phyloP scores from a whole-genome alignment of 2,797 vertebrate species.

The Martes flavigula region DNA sequence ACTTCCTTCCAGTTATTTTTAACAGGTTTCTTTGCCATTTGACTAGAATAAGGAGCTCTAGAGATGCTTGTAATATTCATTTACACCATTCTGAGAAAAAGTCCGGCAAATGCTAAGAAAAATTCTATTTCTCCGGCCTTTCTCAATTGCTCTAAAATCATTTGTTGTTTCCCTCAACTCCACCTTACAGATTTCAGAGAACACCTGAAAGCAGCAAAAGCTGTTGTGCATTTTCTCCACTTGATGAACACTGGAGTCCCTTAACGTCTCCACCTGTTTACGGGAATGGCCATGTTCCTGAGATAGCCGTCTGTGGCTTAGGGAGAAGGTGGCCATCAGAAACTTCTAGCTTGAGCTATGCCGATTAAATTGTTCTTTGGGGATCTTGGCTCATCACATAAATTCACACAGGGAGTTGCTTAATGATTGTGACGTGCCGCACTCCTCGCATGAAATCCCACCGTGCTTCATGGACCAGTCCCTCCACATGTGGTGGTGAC shows the following conservation, averaged over 20 bases:
- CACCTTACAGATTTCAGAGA: background rate
- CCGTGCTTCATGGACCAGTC: background rate
- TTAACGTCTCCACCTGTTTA: background rate
- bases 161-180: background rate
- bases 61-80: background rate
- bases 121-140: background rate
- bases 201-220: background rate
- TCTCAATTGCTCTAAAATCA: background rate
- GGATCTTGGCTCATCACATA: conserved; percentile 62
- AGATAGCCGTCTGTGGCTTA: conserved; percentile 44
- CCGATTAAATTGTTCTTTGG: conserved; percentile 76
- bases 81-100: background rate
- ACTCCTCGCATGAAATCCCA: conserved; percentile 49
- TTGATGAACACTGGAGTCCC: background rate
- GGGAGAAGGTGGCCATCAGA: conserved; percentile 59
- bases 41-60: background rate
- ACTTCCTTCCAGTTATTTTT: background rate
- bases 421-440: background rate
- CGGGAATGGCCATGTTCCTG: background rate
- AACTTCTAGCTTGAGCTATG: conserved; percentile 52
- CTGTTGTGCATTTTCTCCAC: background rate
- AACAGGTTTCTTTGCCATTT: background rate
- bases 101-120: background rate
- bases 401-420: conserved; percentile 52
- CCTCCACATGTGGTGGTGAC: background rate